Evolutionary conservation across 2,888 invertebrate species (phyloP).

Genomic region (Drosophila monieri): DNA sequence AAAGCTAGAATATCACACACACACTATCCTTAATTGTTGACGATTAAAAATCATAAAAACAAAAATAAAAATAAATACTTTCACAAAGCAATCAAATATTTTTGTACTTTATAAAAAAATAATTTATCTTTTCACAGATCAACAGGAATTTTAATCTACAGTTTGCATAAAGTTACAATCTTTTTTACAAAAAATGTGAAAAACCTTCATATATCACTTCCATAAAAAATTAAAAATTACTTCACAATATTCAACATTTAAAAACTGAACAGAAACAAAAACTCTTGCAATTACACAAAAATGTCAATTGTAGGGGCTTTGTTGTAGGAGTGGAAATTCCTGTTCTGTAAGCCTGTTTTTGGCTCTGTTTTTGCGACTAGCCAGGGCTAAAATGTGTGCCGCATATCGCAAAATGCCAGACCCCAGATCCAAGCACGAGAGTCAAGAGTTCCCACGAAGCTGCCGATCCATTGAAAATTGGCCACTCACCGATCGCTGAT

Average conservation of each 20-base stretch:
- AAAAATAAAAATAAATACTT: constrained; percentile 10
- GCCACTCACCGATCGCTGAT: constrained; percentile 57
- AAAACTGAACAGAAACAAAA: constrained; percentile 18
- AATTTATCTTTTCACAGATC: no score
- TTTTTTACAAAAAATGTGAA: neutral
- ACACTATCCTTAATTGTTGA: constrained; percentile 66
- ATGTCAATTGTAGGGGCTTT: constrained; percentile 50
- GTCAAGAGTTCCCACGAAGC: constrained; percentile 70
- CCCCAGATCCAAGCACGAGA: constrained; percentile 36
- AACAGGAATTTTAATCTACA: no score
- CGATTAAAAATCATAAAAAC: constrained; percentile 71
- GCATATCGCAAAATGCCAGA: constrained; percentile 62
- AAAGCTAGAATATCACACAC: constrained; percentile 7
- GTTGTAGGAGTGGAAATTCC: constrained; percentile 83
- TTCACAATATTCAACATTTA: neutral
- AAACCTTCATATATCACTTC: neutral
- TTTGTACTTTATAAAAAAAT: neutral
- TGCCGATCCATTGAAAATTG: constrained; percentile 56
- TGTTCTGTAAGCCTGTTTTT: constrained; percentile 78
- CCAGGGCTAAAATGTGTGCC: constrained; percentile 67
- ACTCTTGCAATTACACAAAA: constrained; percentile 48
- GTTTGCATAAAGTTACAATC: no score
- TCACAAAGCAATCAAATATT: neutral
- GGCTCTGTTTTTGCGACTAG: constrained; percentile 38
- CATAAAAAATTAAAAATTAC: neutral